A percentile compares a stretch with the other conserved stretches of the same genome.
phyloP scores from a whole-genome alignment of 2,113 vertebrate genomes.

The Chitala chitala region DNA sequence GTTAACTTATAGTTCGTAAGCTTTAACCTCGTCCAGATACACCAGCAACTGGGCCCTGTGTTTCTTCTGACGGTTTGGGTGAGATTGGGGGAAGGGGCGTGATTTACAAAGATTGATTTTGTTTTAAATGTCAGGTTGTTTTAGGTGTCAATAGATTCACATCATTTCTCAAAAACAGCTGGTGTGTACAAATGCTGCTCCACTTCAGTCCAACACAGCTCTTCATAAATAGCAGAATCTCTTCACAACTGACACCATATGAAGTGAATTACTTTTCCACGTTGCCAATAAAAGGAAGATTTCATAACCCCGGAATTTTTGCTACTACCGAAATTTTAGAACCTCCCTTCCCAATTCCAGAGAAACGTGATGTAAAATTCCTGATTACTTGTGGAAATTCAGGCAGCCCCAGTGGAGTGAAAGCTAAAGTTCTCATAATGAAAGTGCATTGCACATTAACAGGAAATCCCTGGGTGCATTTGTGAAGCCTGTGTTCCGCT shows the following conservation, averaged over 20 bases:
- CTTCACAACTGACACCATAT: neutral
- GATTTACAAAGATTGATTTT: neutral
- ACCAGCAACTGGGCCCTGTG: neutral
- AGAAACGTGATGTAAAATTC: slow-evolving; percentile 13
- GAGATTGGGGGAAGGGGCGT: neutral
- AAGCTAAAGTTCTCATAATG: slow-evolving; percentile 13
- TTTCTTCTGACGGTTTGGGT: neutral
- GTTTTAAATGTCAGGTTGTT: neutral
- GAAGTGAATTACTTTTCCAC: neutral
- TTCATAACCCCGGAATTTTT: slow-evolving; percentile 11
- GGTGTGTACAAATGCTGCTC: too few species aligned
- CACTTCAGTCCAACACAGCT: too few species aligned
- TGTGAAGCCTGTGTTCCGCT: slow-evolving; percentile 12
- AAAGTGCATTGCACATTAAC: too few species aligned
- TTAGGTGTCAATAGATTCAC: neutral
- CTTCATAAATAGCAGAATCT: neutral
- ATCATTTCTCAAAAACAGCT: neutral
- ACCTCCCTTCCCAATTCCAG: slow-evolving; percentile 16
- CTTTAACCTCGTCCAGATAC: neutral
- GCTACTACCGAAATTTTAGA: neutral
- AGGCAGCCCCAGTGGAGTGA: neutral
- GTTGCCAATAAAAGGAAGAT: neutral
- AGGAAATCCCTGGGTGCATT: slow-evolving; percentile 41
- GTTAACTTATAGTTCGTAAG: neutral
- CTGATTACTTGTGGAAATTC: slow-evolving; percentile 28